phyloP scores from a whole-genome alignment of 2,888 invertebrate species.

The Marronus borbonicus region DNA sequence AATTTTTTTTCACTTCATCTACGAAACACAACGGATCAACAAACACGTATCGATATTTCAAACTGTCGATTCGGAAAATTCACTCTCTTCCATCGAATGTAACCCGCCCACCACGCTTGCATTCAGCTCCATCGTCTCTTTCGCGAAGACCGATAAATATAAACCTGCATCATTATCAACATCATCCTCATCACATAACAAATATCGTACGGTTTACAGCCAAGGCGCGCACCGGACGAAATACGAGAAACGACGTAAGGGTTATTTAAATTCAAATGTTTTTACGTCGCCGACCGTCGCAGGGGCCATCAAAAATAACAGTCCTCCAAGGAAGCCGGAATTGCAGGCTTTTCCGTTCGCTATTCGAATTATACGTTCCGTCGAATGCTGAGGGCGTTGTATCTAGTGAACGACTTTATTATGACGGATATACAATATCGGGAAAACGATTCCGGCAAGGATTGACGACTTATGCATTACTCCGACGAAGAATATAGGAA shows the following conservation, averaged over 20 bases:
- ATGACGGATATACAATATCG: slow-evolving; percentile 2
- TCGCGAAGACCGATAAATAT: background rate
- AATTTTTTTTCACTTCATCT: background rate
- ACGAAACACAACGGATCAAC: background rate
- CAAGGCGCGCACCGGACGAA: background rate
- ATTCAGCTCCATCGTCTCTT: background rate
- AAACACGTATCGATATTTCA: background rate
- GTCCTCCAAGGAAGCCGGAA: background rate
- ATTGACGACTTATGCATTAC: background rate
- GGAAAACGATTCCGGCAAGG: background rate
- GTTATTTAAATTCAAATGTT: slow-evolving; percentile 37
- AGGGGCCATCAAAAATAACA: slow-evolving; percentile 21
- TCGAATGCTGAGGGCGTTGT: background rate
- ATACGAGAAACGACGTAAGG: background rate
- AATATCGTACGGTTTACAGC: background rate
- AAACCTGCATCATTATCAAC: slow-evolving; percentile 5
- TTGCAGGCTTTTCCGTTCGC: background rate
- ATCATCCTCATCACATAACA: slow-evolving; percentile 15
- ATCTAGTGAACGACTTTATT: background rate
- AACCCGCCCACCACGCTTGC: background rate
- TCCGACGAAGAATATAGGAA: background rate
- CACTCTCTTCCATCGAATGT: background rate
- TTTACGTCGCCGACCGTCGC: slow-evolving; percentile 12
- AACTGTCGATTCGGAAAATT: slow-evolving; percentile 1
- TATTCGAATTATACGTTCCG: background rate